Percentiles rank a stretch among this genome's conserved stretches.
phyloP scores from a whole-genome alignment of 2,888 invertebrate genomes.

The Pristionchus mayeri region DNA sequence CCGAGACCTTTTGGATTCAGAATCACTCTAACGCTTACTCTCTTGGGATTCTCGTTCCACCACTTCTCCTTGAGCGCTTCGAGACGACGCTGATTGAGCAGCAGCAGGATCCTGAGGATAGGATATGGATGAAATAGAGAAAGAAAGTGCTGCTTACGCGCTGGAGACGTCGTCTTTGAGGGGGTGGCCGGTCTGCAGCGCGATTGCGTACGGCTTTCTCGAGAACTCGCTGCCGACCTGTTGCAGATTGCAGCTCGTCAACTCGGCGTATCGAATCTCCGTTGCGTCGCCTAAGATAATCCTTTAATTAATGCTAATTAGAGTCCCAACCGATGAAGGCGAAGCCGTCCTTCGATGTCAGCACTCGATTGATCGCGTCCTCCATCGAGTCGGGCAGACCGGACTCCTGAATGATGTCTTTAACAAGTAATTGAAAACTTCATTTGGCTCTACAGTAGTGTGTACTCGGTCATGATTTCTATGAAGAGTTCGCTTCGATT shows the following conservation, averaged over 20 bases:
- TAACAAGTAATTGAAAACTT: no score
- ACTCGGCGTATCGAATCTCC: constrained; percentile 86
- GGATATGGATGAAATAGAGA: neutral
- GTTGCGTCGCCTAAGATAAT: constrained; percentile 87
- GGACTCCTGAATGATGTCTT: constrained; percentile 83
- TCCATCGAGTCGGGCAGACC: constrained; percentile 86
- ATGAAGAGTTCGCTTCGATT: no score
- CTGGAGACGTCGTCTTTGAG: constrained; percentile 68
- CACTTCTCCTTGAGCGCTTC: constrained; percentile 95
- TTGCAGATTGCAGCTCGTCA: constrained; percentile 90
- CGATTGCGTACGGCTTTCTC: constrained; percentile 95
- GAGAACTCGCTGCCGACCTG: constrained; percentile 97
- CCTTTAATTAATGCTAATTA: neutral
- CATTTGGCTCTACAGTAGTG: no score
- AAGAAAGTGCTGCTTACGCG: constrained; percentile 58
- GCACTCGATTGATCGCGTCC: constrained; percentile 86
- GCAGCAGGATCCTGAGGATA: constrained; percentile 86
- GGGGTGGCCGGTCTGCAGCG: constrained; percentile 86
- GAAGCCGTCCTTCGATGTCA: constrained; percentile 83
- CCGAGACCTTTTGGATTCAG: constrained; percentile 76
- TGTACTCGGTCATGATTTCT: neutral
- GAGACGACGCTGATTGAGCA: constrained; percentile 91
- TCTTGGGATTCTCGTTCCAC: constrained; percentile 92
- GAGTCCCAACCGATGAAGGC: constrained; percentile 85
- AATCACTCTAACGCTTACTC: constrained; percentile 82